phyloP scores from a whole-genome alignment of 2,888 invertebrate species.

The Lampropteryx suffumata region DNA sequence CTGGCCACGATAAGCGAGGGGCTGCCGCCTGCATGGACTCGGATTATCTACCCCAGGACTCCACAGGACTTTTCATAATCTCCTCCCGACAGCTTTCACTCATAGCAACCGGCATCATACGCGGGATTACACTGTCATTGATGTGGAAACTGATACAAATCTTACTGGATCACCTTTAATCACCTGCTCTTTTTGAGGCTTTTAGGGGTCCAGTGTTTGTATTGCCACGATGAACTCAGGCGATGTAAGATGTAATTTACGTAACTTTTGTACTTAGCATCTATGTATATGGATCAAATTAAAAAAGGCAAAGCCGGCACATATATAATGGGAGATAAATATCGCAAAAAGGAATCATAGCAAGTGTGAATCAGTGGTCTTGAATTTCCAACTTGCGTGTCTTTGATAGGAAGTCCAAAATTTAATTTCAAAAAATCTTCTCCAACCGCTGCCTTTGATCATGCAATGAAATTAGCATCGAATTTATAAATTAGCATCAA shows the following conservation, averaged over 20 bases:
- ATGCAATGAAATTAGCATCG: constrained; percentile 14
- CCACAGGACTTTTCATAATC: constrained; percentile 47
- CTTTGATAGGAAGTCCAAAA: constrained; percentile 3
- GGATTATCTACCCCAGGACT: constrained; percentile 53
- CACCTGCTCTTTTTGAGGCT: constrained; percentile 53
- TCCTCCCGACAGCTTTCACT: constrained; percentile 62
- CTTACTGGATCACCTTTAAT: constrained; percentile 49
- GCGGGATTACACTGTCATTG: constrained; percentile 61
- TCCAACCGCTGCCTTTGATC: constrained; percentile 17
- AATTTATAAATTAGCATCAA: constrained; percentile 11
- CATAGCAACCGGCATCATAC: constrained; percentile 50
- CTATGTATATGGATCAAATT: too few relatives aligned
- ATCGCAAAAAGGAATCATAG: too few relatives aligned
- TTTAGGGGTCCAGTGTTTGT: constrained; percentile 37
- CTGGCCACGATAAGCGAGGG: constrained; percentile 29
- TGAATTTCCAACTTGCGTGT: constrained; percentile 8
- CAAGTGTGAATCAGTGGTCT: background rate
- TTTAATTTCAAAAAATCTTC: constrained; percentile 15
- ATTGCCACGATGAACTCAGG: constrained; percentile 19
- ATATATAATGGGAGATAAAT: too few relatives aligned
- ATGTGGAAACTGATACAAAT: constrained; percentile 64
- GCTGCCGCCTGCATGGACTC: constrained; percentile 35
- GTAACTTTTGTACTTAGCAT: too few relatives aligned
- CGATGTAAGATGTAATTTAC: constrained; percentile 9
- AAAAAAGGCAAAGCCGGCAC: too few relatives aligned